Base-by-base conservation (phyloP, 2,113 vertebrate species). In the Sterna hirundo region DNA sequence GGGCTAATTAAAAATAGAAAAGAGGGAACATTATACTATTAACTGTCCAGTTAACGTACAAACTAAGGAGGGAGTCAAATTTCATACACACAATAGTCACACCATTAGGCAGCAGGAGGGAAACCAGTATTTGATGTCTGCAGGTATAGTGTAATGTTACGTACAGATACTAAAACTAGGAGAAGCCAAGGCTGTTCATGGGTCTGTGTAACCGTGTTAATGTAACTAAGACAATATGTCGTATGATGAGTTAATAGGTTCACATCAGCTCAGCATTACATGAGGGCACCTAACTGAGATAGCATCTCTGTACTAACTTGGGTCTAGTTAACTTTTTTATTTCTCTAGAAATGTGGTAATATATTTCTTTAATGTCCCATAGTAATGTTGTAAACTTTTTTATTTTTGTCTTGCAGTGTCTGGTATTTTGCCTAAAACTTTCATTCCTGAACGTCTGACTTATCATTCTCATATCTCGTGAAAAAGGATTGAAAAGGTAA, bases 1-100 rank as follows among this genome's bases (percentile, higher is more conserved):
- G 61, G 55, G 46, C 52, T 66, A 76, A 85, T 68, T 83, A 92
- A 93, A 97, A 96, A 87, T 77, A 94, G 88, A 91, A 62, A 90
- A 88, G 75, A 60, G 2, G 76, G 47, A 93, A 90, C 58, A 64
- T 70, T 23, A 51, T 44, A 38, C 23, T 40, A 44, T 78, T 64
- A 83, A 74, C 47, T 78, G n/a, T 58, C 23, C 13, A 2, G 58
- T 81, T 74, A 86, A 74, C 3, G 1, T 64, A 44, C 5, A 27
- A 74, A 49, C 18, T 27, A 71, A 46, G 12, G 5, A 18, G 21
- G 26, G 62, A 64, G n/a, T 71, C 9, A 78, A 76, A 60, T 42
- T 14, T 58, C 44, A n/a, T 15, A 40, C 25, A 26, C 49, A 70
- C 42, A 80, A 38, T 44, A 54, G 76, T 65, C 18, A 72, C 34